Conservation (phyloP, 2,797 vertebrate genomes). For the Petrocephalus sullivani region DNA sequence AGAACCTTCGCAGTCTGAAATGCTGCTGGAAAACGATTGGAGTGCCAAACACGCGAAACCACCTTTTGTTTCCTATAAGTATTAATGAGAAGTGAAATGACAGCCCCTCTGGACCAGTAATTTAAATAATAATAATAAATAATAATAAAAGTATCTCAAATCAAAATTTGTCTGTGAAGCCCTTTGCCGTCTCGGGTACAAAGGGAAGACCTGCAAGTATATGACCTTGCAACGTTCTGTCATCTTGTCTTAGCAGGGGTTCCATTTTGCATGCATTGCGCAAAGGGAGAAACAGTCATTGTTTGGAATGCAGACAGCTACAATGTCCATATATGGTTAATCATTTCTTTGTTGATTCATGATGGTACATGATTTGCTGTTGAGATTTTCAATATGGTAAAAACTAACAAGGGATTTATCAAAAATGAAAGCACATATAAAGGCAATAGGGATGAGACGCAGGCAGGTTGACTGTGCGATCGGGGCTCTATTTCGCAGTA, state of each 20-base stretch:
- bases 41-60: background rate
- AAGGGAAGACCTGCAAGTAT: background rate
- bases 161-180: background rate
- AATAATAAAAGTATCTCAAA: too few species aligned
- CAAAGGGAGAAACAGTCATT: background rate
- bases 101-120: background rate
- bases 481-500: too few species aligned
- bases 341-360: background rate
- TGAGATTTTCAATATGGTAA: background rate
- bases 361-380: background rate
- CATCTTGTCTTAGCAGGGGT: background rate
- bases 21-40: background rate
- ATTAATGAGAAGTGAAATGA: background rate
- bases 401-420: background rate
- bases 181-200: background rate
- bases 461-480: too few species aligned
- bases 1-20: background rate
- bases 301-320: background rate
- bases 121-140: background rate
- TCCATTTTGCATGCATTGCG: background rate
- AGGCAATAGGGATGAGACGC: background rate
- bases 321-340: background rate
- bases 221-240: background rate
- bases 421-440: background rate
- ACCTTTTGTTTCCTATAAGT: background rate